Evolutionary conservation across 2,888 invertebrate genomes (phyloP), one percentile per base, ranked within the genome.

Genomic region (Lampropteryx suffumata): DNA sequence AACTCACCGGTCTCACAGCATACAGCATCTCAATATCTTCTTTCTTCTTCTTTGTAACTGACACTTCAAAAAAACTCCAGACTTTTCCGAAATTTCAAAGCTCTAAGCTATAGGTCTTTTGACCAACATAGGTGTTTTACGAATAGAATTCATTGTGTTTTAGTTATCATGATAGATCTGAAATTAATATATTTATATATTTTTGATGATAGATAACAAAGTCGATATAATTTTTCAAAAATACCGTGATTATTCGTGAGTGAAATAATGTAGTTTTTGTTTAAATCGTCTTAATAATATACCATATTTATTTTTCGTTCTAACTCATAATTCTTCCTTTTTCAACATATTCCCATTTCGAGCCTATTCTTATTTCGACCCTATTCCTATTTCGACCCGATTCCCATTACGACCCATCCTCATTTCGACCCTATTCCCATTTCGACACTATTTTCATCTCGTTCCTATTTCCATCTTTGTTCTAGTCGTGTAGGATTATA

Each of bases 1-100:
- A 40, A 26, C 86, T 82, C 57, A 88, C 89, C 87, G 88, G 89
- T 76, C 89, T 81, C 4, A 89, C 88, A 10, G 89, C 88, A 62
- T 89, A 89, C 82, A 89, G 69, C 89, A 89, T 89, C 29, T 48
- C 71, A 57, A 51, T 32, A 46, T 68, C 64, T 77, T 73, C 67
- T 63, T 43, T 67, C 53, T 65, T 65, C 55, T 62, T 60, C 57
- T 61, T 57, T 57, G 54, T 35, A 34, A 43, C 46, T 49, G 37
- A 17, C 37, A 49, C 51, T 55, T 21, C 24, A 35, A 6, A 21
- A 13, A 29, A n/a, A 35, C 17, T 26, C 35, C 12, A 34, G 28
- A 28, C 14, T 28, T 12, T 29, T 57, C 5, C 1, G 7, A 27
- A 52, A 40, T 10, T 5, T 32, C 30, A 29, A 24, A 24, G n/a